Conservation (phyloP, 2,797 vertebrate species). For the Phrynocephalus vlangalii region DNA sequence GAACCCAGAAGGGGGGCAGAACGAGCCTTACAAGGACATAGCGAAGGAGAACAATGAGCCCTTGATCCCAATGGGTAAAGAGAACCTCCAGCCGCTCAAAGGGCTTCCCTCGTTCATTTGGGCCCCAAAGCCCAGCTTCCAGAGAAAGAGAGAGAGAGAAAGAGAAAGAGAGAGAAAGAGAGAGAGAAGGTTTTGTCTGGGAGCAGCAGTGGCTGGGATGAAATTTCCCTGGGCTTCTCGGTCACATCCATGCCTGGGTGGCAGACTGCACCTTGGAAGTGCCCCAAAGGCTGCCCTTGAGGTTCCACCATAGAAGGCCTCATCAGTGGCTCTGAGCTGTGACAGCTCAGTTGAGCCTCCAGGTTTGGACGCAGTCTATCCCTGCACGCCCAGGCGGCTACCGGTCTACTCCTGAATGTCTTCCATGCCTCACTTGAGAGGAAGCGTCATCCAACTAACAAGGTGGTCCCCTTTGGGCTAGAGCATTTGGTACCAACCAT, state of each 20-base stretch:
- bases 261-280: no score
- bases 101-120: no score
- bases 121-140: not conserved
- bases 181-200: not conserved
- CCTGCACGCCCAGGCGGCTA: no score
- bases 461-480: no score
- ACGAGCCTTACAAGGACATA: constrained; percentile 7
- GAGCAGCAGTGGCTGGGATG: not conserved
- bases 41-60: constrained; percentile 14
- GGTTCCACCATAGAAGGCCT: not conserved
- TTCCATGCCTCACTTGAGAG: no score
- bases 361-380: no score
- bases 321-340: not conserved
- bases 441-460: no score
- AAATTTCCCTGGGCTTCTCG: no score
- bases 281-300: not conserved
- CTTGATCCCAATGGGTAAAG: constrained; percentile 24
- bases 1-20: not conserved
- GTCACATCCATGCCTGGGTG: no score
- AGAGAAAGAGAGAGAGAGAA: not conserved
- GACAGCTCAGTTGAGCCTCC: not conserved
- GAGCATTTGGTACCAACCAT: no score
- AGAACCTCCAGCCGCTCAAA: rapidly evolving
- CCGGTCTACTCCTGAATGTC: no score
- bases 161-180: not conserved